Evolutionary conservation across 1,140 invertebrate species (phyloP).

Genomic region (Philopotamus ludificatus): DNA sequence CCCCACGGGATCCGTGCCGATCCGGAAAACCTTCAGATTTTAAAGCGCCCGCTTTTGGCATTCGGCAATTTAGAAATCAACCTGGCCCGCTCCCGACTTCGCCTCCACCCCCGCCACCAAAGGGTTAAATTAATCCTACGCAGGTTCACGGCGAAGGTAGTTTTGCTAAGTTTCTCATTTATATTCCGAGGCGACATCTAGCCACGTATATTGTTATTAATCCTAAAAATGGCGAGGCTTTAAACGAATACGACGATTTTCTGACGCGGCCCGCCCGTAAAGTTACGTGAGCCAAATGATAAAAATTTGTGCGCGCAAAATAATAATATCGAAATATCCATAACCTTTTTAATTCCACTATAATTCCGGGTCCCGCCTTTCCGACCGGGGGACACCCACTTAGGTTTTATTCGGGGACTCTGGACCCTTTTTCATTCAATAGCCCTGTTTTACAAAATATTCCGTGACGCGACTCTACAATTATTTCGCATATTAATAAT

Average conservation of each 20-base stretch:
- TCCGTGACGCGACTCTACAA: neutral
- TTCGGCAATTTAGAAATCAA: constrained; percentile 15
- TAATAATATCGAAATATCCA: constrained; percentile 1
- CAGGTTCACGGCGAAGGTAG: constrained; percentile 20
- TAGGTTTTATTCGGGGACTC: neutral
- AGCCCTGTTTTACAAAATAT: constrained; percentile 2
- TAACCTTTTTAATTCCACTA: constrained; percentile 8
- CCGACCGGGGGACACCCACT: neutral
- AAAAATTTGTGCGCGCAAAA: neutral
- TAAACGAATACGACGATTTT: constrained; percentile 25
- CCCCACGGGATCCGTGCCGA: neutral
- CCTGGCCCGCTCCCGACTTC: too few species aligned
- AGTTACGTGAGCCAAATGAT: neutral
- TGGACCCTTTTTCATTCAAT: constrained; percentile 9
- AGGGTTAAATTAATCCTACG: constrained; percentile 24
- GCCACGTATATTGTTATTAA: constrained; percentile 42
- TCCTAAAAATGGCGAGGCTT: constrained; percentile 40
- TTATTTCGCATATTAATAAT: neutral
- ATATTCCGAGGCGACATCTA: constrained; percentile 39
- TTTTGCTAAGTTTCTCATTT: constrained; percentile 40
- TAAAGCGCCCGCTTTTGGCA: constrained; percentile 19
- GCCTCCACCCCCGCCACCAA: too few species aligned
- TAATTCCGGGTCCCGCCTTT: constrained; percentile 1
- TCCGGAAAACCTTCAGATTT: constrained; percentile 14
- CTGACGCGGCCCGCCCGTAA: neutral